These are phyloP conservation scores for Cariama cristata DNA, from an alignment of 2,113 vertebrate genomes.

Conservation along the genomic window DNA sequence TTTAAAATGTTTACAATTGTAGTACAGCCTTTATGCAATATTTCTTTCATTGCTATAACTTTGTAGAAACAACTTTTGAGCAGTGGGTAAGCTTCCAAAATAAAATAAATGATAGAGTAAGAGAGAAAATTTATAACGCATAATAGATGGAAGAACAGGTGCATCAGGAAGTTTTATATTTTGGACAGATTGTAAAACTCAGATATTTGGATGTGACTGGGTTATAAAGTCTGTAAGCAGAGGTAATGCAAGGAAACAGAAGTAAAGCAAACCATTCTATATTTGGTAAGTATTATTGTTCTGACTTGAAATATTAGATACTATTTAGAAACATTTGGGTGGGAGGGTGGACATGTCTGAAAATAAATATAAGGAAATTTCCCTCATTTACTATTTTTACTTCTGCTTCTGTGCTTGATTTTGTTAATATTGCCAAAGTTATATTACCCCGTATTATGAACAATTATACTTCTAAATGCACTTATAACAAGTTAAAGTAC, in stretches of 20 bases:
- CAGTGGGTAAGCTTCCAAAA: slow-evolving; percentile 1
- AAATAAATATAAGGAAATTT: background rate
- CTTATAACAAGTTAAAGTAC: background rate
- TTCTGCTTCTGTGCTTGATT: background rate
- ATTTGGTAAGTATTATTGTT: background rate
- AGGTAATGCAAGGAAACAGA: background rate
- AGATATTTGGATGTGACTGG: background rate
- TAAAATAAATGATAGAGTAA: slow-evolving; percentile 7
- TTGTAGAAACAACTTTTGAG: slow-evolving; percentile 47
- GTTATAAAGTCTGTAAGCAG: background rate
- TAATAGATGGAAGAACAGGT: slow-evolving; percentile 50
- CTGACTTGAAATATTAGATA: background rate
- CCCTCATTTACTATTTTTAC: background rate
- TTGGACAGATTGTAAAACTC: slow-evolving; percentile 17
- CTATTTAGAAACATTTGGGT: background rate
- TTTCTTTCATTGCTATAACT: slow-evolving; percentile 51
- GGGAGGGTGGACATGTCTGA: background rate
- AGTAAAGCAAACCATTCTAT: background rate
- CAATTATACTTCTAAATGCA: background rate
- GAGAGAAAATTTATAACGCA: slow-evolving; percentile 3
- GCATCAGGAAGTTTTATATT: slow-evolving; percentile 30
- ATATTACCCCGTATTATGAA: background rate
- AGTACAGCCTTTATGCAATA: slow-evolving; percentile 41
- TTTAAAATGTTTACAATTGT: slow-evolving; percentile 54
- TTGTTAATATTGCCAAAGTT: background rate